Evolutionary conservation across 2,888 invertebrate species (phyloP), one percentile per base, ranked within the genome.

Genomic region (Alitta virens): DNA sequence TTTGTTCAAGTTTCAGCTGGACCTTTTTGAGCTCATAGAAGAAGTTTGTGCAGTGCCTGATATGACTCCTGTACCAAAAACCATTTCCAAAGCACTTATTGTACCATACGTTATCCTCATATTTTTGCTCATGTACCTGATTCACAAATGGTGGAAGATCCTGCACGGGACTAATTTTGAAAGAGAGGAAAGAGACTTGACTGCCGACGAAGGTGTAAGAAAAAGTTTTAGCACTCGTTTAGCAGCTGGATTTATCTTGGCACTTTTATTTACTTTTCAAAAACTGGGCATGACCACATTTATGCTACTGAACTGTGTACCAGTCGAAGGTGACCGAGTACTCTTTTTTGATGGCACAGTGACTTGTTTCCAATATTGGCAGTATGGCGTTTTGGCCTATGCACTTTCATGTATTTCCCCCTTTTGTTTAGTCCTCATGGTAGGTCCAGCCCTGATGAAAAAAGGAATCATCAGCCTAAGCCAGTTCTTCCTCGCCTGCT

Each of bases 251-350:
- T 63, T 67, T 51, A 61, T 69, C 18, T 56, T 70, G 14, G 64
- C 66, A 1, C 49, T 68, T 18, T 50, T 70, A 46, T 70, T 68
- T 38, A 66, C 58, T 49, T 70, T 63, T 59, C 70, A 70, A 55
- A 69, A 70, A 46, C 52, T 70, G 33, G 66, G 62, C 1, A 66
- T 62, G 9, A 67, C 69, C 16, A 59, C 64, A 18, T 70, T 70
- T 54, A 64, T 61, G 12, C 52, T 70, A 43, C 63, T 70, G 49
- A 70, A 68, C 63, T 70, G 70, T 53, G 69, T 70, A 18, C 65
- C 64, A 9, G 63, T 68, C 2, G 60, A 60, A 18, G 63, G 43
- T n/a, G 50, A 54, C n/a, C 54, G 27, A n/a, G 70, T 70, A 7
- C 57, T 70, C 3, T 70, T 64, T 54, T 64, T 70, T 1, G 70